Conservation (phyloP, 2,113 vertebrate genomes). For the Zosterops pallidus region DNA sequence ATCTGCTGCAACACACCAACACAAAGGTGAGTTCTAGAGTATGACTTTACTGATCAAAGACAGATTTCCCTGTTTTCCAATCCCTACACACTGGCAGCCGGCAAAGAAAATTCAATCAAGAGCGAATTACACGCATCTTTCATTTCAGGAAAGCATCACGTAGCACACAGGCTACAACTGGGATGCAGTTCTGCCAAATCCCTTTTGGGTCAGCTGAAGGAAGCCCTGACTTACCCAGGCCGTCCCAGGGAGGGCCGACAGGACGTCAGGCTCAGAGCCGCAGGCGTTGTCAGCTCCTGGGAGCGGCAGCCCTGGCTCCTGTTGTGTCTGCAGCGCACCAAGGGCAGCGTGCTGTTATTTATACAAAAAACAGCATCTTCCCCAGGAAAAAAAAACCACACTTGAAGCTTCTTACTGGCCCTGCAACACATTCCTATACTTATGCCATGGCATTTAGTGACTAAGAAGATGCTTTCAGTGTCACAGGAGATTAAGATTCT, state of each 20-base stretch:
- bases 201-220: not conserved
- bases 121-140: not conserved
- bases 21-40: not conserved
- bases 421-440: not conserved
- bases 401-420: not conserved
- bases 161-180: rapidly evolving
- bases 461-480: slow-evolving; percentile 5
- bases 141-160: not conserved
- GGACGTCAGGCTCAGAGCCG: not conserved
- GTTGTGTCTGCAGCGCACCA: not conserved
- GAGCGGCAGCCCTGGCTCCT: not conserved
- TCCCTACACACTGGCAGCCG: not conserved
- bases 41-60: not conserved
- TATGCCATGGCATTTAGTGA: not conserved
- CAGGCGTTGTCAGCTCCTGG: not conserved
- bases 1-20: rapidly evolving
- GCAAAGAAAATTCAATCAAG: not conserved
- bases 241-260: not conserved
- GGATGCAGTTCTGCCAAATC: not conserved
- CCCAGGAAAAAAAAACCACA: too few species aligned
- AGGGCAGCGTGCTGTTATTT: not conserved
- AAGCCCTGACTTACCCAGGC: not conserved
- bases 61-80: not conserved
- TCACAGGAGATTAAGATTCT: slow-evolving; percentile 12
- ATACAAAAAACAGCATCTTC: not conserved